Base-by-base conservation (phyloP, 1,140 invertebrate species). In the Nautilus pompilius region DNA sequence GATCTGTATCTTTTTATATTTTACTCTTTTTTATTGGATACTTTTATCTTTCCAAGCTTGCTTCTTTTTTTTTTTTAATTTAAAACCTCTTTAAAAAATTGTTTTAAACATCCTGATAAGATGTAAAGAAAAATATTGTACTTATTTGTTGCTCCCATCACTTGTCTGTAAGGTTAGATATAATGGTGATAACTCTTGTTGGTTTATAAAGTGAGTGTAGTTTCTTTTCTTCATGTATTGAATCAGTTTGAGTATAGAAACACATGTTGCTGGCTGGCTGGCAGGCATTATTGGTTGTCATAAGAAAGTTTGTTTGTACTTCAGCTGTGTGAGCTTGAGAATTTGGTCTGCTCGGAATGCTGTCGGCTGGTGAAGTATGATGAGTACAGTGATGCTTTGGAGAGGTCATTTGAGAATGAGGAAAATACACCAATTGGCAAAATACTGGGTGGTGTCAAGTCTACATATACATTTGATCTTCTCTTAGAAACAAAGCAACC, bases 311-410 rank as follows among this genome's bases (percentile, higher is more conserved):
- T 48, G 33, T 2, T 28, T 58, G 51, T 55, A 58, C 71, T 76
- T 5, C 66, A 87, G 72, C 80, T 85, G 69, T 86, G 91, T 41
- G 83, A 86, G 58, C 77, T 91, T 29, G 85, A 88, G 32, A 81
- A 81, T 13, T 68, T 86, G 62, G 85, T 89, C 5, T 84, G 87
- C 13, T 58, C 88, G 0, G 85, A 89, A 34, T 87, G 88, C 61
- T 91, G 90, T 72, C 87, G 91, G 2, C 81, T 93, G 22, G 90
- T 93, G 2, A 87, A 84, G 60, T 93, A 90, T 73, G 87, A 92
- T 74, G 85, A 87, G 32, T 79, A 84, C 22, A 84, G 86, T 63
- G 89, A 90, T 62, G 83, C 86, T 3, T 87, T 93, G n/a, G 87
- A 91, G 66, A 85, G 86, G 61, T 91, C 89, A 49, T 90, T 90